Evolutionary conservation across 2,888 invertebrate genomes (phyloP).

Genomic region (Helicoverpa assulta): DNA sequence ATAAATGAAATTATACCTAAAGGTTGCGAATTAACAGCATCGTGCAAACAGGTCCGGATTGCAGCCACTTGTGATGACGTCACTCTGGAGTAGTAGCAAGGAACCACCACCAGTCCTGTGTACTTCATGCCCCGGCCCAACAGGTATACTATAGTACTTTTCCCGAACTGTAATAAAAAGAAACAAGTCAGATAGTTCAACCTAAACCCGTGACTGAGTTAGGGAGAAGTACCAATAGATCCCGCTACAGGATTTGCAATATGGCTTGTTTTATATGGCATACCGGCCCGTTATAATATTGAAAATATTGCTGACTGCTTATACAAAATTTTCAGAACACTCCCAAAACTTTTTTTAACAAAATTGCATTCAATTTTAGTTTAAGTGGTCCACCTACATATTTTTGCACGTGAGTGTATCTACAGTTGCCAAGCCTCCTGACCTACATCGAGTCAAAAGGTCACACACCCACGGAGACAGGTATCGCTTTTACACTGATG

Average conservation of each 20-base stretch:
- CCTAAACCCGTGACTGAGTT: no score
- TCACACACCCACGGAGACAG: slow-evolving; percentile 20
- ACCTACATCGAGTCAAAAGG: slow-evolving; percentile 42
- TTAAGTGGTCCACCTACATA: not conserved
- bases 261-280: no score
- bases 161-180: slow-evolving; percentile 57
- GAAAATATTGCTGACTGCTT: no score
- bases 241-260: no score
- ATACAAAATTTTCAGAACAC: no score
- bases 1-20: no score
- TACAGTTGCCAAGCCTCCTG: slow-evolving; percentile 42
- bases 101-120: slow-evolving; percentile 72
- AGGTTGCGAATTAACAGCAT: slow-evolving; percentile 73
- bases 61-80: slow-evolving; percentile 73
- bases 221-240: no score
- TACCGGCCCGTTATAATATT: no score
- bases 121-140: slow-evolving; percentile 74
- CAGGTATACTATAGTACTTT: slow-evolving; percentile 63
- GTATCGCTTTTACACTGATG: slow-evolving; percentile 35
- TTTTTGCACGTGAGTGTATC: slow-evolving; percentile 1
- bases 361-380: not conserved
- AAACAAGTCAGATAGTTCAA: no score
- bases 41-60: slow-evolving; percentile 78
- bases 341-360: no score
- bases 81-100: slow-evolving; percentile 78